Evolutionary conservation across 2,888 invertebrate species (phyloP).

Genomic region (Choreutis nemorana): DNA sequence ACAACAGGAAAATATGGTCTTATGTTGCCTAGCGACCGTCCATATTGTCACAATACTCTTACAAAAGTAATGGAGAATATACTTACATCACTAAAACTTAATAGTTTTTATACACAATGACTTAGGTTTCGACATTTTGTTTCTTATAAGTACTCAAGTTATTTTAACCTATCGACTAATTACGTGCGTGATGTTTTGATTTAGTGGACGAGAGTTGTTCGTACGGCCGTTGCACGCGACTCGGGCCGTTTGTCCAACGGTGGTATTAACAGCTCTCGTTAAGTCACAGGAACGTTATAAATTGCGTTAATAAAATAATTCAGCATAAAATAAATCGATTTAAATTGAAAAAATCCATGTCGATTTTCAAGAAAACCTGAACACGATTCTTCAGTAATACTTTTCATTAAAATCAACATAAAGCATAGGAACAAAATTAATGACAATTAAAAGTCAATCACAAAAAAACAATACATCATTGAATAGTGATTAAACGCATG

Average conservation of each 20-base stretch:
- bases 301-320: conserved; percentile 22
- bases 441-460: conserved; percentile 62
- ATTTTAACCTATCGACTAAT: conserved; percentile 53
- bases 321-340: conserved; percentile 31
- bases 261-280: conserved; percentile 22
- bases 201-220: conserved; percentile 24
- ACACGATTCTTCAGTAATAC: conserved; percentile 47
- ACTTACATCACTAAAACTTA: conserved; percentile 58
- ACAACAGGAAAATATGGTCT: conserved; percentile 37
- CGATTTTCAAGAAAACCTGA: conserved; percentile 62
- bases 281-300: conserved; percentile 34
- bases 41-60: conserved; percentile 58
- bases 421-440: conserved; percentile 65
- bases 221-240: conserved; percentile 19
- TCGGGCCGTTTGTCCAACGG: no score
- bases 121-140: conserved; percentile 66
- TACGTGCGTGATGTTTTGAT: conserved; percentile 44
- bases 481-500: conserved; percentile 39
- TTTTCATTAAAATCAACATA: conserved; percentile 32
- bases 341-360: conserved; percentile 47
- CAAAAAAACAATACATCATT: conserved; percentile 56
- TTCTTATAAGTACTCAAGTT: conserved; percentile 62
- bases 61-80: conserved; percentile 60
- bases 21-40: conserved; percentile 52
- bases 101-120: conserved; percentile 63